These are phyloP conservation scores for Branchipolynoe longqiensis DNA, from an alignment of 2,888 invertebrate genomes.

Conservation along the genomic window DNA sequence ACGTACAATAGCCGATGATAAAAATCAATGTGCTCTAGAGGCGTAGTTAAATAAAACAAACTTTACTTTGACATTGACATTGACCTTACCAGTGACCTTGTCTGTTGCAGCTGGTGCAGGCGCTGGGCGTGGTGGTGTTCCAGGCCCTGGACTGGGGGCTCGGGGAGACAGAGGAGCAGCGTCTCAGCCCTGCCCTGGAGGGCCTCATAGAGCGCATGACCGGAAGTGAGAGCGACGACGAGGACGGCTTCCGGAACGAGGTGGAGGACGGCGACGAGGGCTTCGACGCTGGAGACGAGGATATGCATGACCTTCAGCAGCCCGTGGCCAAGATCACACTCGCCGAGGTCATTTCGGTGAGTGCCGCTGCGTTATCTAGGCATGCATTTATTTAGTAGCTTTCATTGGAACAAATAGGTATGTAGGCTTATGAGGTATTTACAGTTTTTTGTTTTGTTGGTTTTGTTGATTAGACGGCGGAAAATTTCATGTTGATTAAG, in stretches of 20 bases:
- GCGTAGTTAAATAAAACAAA: too few relatives aligned
- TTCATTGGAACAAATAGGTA: too few relatives aligned
- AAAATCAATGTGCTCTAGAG: too few relatives aligned
- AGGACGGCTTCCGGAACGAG: slow-evolving; percentile 93
- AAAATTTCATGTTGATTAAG: too few relatives aligned
- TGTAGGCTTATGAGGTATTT: too few relatives aligned
- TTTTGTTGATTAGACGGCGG: too few relatives aligned
- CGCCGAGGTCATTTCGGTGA: slow-evolving; percentile 86
- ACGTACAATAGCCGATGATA: too few relatives aligned
- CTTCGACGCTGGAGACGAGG: slow-evolving; percentile 83
- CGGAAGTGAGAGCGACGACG: slow-evolving; percentile 85
- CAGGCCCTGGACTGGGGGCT: slow-evolving; percentile 94
- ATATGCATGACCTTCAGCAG: slow-evolving; percentile 61
- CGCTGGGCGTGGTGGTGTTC: slow-evolving; percentile 91
- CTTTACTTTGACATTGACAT: too few relatives aligned
- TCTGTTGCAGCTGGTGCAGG: slow-evolving; percentile 80
- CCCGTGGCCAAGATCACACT: slow-evolving; percentile 80
- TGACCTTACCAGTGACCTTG: too few relatives aligned
- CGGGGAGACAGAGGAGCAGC: slow-evolving; percentile 91
- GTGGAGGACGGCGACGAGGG: slow-evolving; percentile 82
- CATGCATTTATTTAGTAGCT: too few relatives aligned
- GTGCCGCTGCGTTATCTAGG: too few relatives aligned
- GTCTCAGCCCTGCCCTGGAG: slow-evolving; percentile 92
- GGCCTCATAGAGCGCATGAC: slow-evolving; percentile 93
- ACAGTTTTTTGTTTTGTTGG: too few relatives aligned